Base-by-base conservation (phyloP, 2,797 vertebrate species). In the Sebastes oblongus region DNA sequence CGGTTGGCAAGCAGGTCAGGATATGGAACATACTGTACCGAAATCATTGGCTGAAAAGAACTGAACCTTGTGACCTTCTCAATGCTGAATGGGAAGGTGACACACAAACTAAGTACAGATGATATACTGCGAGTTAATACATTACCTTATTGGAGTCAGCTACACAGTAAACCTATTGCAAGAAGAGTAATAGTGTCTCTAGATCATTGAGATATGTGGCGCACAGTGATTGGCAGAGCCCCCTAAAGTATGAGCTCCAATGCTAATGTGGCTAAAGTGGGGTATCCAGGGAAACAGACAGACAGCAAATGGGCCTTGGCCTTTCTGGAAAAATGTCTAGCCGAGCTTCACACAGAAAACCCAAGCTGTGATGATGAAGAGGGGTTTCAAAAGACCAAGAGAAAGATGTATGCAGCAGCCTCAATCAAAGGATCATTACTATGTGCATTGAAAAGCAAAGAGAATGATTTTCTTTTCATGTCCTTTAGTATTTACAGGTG, bases 131-230 rank as follows among this genome's bases (percentile, higher is more conserved):
- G 75, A 42, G 66, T 56, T 66, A 86, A 78, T 73, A 8, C 29
- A 66, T 75, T 69, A 66, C 14, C 16, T 80, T 4, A 42, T 10
- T 75, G 13, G 25, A 75, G 70, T 82, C 30, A 50, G 72, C 39
- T 65, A 24, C 66, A 81, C 14, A 50, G 72, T 59, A 64, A 87
- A 81, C 34, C 68, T 58, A 73, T 24, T 36, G 66, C 24, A 30
- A 32, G 56, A 83, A 66, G 62, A 78, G 65, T 62, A 66, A 86
- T 66, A 8, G 39, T 54, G 67, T 74, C 60, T 77, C 32, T 66
- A 84, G 66, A 80, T 81, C 27, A 56, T 2, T 75, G 72, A 77
- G 62, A 75, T 88, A 77, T 87, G 79, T 50, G 18, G 50, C 4
- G 16, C 71, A 72, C 50, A 54, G 64, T 24, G 64, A 84, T 58